Evolutionary conservation across 2,113 vertebrate genomes (phyloP), one percentile per base, ranked within the genome.

Genomic region (Uria lomvia): DNA sequence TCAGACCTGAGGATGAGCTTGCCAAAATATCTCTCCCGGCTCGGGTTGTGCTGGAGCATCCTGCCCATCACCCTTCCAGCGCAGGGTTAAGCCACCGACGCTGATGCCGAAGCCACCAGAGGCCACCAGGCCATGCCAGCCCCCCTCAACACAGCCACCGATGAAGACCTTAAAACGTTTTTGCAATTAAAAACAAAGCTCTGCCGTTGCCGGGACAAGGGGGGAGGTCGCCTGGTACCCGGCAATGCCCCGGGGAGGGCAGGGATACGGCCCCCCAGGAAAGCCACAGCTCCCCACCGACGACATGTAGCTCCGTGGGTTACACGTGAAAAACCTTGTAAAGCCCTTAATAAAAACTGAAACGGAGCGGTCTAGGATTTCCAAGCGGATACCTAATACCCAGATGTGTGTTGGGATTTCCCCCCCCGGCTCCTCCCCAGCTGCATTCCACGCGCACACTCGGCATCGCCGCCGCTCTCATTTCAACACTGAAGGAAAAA

Each of bases 81-180:
- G 3, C 29, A 6, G 21, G 49, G 36, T 32, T 66, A 50, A 58
- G 22, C 49, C 43, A 42, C 13, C 5, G 6, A 38, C 8, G 9
- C 15, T 1, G 29, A 29, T 5, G 34, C 20, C 8, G 3, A 83
- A 83, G 71, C 43, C 82, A 86, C 24, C 63, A 30, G 30, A 60
- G 19, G 16, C 53, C 74, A 82, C 34, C 1, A 3, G 30, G 34
- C 26, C 3, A 7, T 49, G 19, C 11, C 40, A 43, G 26, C 26
- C 63, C 47, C 34, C 8, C 27, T 7, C 38, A 13, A 21, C 0
- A 1, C 27, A 43, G 23, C 19, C 43, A 16, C 32, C 1, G 0
- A 43, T 26, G 32, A 65, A 79, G 62, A 63, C 73, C 36, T 86
- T 36, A 53, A 62, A 91, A 22, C 1, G 0, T 23, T 40, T 42